phyloP scores from a whole-genome alignment of 1,140 invertebrate species.

The Drosophila sturtevanti region DNA sequence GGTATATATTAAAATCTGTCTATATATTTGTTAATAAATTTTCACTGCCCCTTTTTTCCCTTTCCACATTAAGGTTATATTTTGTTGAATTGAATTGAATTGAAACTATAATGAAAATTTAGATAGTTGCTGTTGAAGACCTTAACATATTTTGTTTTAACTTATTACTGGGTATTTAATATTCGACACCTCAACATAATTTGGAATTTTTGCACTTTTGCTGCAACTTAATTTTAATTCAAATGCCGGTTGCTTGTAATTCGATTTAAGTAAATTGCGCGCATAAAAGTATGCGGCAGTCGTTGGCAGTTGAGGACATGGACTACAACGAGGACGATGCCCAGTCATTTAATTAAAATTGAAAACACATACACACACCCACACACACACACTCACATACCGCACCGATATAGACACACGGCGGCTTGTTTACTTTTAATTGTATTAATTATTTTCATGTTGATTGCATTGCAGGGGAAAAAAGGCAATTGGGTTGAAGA shows the following conservation, averaged over 20 bases:
- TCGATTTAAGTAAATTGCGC: constrained; percentile 68
- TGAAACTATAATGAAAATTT: no score
- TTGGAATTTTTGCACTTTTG: background rate
- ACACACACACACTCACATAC: constrained; percentile 3
- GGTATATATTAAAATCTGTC: background rate
- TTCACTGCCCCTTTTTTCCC: no score
- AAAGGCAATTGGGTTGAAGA: constrained; percentile 35
- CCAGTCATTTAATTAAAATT: constrained; percentile 67
- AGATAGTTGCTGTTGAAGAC: no score
- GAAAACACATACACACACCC: constrained; percentile 18
- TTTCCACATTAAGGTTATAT: no score
- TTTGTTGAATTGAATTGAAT: no score
- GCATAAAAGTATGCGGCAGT: constrained; percentile 64
- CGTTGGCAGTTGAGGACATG: background rate
- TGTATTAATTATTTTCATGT: constrained; percentile 77
- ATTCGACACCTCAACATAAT: no score
- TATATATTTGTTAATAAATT: no score
- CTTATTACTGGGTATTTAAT: background rate
- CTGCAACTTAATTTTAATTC: constrained; percentile 37
- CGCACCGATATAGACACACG: constrained; percentile 9
- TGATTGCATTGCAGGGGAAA: constrained; percentile 59
- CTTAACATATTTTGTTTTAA: no score
- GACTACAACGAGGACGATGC: constrained; percentile 11
- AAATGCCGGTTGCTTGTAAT: constrained; percentile 60
- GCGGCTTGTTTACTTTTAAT: constrained; percentile 61